Base-by-base conservation (phyloP, 2,888 invertebrate species). In the Phania funesta region DNA sequence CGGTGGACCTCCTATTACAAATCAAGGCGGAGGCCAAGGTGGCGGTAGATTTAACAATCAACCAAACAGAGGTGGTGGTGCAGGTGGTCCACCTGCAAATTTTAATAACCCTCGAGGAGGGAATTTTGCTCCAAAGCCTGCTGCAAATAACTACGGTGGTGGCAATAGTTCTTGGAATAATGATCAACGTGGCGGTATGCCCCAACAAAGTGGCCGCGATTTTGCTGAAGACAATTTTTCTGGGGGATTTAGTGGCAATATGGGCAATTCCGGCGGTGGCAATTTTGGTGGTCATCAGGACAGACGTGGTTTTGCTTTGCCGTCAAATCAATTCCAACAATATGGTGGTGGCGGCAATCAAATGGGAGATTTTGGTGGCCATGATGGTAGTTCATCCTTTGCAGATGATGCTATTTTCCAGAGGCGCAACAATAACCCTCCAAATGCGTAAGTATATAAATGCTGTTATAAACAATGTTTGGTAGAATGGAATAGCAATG, bases 341-440 rank as follows among this genome's bases (percentile, higher is more conserved):
- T 82, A 65, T 71, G 90, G 90, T 4, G 82, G 62, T 29, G 38
- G 60, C 24, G 56, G 81, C 22, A 86, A 85, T 8, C 78, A 84
- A 62, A 84, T 82, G 52, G 91, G 92, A 90, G 92, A 90, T 91
- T 26, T 91, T 90, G 58, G 48, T 22, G 41, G 67, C 3, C 44
- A 48, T 20, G 73, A 64, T 50, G 64, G 20, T 41, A 44, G 64
- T 56, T 26, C 13, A 11, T 20, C 56, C 1, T 80, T 6, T 9
- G 54, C 18, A 3, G 76, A 83, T 48, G 80, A 80, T 22, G 91
- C 91, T 80, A 92, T 93, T 92, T 93, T 91, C 88, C 92, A 92
- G 87, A 88, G 93, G 76, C 90, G 92, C 82, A 79, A 48, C n/a
- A 79, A 83, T 22, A 84, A 84, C 20, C 76, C 64, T 35, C 44